These are phyloP conservation scores for Cyanocitta stelleri DNA, from an alignment of 2,113 vertebrate genomes.

Conservation along the genomic window DNA sequence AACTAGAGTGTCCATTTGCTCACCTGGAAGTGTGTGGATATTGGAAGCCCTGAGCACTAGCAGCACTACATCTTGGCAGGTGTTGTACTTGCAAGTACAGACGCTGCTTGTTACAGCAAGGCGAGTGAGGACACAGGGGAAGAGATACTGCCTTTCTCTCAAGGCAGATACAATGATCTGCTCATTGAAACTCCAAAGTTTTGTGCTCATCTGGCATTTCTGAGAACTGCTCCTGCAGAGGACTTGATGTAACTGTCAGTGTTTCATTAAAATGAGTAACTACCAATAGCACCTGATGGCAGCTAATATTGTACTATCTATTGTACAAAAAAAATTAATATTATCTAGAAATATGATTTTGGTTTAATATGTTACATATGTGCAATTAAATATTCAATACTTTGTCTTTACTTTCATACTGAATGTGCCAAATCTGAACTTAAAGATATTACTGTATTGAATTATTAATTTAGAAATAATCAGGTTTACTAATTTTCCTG, in stretches of 20 bases:
- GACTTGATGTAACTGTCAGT: not conserved
- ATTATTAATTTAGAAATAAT: not conserved
- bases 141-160: not conserved
- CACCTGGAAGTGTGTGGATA: not conserved
- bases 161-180: not conserved
- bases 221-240: not conserved
- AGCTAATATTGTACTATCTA: not conserved
- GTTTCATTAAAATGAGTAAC: not conserved
- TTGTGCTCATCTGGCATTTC: not conserved
- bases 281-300: not conserved
- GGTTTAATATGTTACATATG: not conserved
- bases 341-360: not conserved
- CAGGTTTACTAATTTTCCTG: not conserved
- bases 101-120: not conserved
- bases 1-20: not conserved
- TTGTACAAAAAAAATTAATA: not conserved
- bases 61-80: not conserved
- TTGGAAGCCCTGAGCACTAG: not conserved
- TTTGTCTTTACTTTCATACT: not conserved
- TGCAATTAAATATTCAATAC: not conserved
- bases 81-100: not conserved
- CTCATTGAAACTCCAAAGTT: not conserved
- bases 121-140: not conserved
- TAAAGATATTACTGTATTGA: not conserved
- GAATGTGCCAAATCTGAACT: not conserved